Evolutionary conservation across 2,888 invertebrate genomes (phyloP).

Genomic region (Megamerina dolium): DNA sequence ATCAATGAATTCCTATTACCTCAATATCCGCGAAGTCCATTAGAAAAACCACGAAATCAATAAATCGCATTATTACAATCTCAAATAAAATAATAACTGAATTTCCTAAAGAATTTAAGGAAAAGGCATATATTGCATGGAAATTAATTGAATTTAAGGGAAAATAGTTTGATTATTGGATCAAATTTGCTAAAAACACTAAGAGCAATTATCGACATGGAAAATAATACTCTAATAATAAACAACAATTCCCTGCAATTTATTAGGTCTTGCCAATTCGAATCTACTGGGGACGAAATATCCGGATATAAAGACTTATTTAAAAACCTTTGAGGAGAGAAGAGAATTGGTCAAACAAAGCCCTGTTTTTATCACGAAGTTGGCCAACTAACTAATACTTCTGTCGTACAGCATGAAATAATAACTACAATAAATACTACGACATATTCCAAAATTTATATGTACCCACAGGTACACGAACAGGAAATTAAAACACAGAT

Average conservation of each 20-base stretch:
- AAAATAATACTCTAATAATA: not conserved
- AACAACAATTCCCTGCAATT: conserved; percentile 2
- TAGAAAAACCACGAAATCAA: no score
- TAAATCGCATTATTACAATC: not conserved
- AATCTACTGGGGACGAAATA: not conserved
- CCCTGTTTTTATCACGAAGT: conserved; percentile 2
- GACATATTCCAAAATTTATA: conserved; percentile 4
- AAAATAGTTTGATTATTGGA: conserved; percentile 9
- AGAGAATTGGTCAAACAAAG: no score
- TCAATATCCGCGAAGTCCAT: not conserved
- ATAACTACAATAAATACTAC: not conserved
- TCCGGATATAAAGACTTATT: not conserved
- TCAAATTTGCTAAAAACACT: conserved; percentile 9
- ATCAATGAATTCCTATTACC: not conserved
- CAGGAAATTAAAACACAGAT: conserved; percentile 3
- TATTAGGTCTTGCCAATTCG: no score
- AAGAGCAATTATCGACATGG: conserved; percentile 6
- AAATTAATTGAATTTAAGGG: no score
- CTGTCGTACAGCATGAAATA: not conserved
- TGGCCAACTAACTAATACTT: not conserved
- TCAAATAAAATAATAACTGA: conserved; percentile 3
- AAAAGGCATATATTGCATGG: conserved; percentile 1
- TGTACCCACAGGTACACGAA: conserved; percentile 2
- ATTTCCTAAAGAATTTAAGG: conserved; percentile 7
- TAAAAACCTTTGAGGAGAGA: conserved; percentile 1